Base-by-base conservation (phyloP, 2,113 vertebrate genomes). In the Myotis lucifugus region DNA sequence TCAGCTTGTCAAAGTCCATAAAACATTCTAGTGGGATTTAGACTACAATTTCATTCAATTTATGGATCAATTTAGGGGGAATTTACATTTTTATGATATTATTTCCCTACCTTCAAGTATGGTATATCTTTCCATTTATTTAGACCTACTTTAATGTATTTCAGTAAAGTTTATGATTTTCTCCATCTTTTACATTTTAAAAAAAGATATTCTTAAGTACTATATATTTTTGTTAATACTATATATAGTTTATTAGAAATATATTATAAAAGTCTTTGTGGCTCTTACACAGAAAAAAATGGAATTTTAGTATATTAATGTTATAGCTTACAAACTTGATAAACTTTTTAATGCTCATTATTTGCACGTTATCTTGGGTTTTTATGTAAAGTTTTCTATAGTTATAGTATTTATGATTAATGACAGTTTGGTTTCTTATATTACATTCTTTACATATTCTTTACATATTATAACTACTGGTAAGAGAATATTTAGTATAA, bases 31-130 rank as follows among this genome's bases (percentile, higher is more conserved):
- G 12, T 79, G 56, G 76, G 23, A 86, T 40, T 93, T 78, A 82
- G 61, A 85, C 88, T 76, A 72, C 29, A 94, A 73, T 82, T 56
- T 18, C 56, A 69, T 88, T 94, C 85, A 85, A 91, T 78, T 5
- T 69, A 48, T 93, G n/a, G 6, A 48, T 78, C 9, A 84, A 56
- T 34, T 73, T 77, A 82, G 64, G 19, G 19, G 52, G 46, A 88
- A 46, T 23, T 91, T 67, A 72, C 12, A 82, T 59, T 83, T 77
- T 76, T 46, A 34, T 85, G 56, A 40, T 37, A 85, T 67, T 88
- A 91, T 88, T 91, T 85, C 46, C 13, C 54, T 79, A 59, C 84
- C 25, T 92, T 92, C 82, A 25, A 94, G 25, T 40, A 40, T 27
- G 7, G 27, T 79, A 59, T 50, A 34, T 69, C 52, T 70, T 84